A percentile compares a stretch with the other conserved stretches of the same genome.
Conservation (phyloP, 2,888 invertebrate species). For the Ophion ventricosus region DNA sequence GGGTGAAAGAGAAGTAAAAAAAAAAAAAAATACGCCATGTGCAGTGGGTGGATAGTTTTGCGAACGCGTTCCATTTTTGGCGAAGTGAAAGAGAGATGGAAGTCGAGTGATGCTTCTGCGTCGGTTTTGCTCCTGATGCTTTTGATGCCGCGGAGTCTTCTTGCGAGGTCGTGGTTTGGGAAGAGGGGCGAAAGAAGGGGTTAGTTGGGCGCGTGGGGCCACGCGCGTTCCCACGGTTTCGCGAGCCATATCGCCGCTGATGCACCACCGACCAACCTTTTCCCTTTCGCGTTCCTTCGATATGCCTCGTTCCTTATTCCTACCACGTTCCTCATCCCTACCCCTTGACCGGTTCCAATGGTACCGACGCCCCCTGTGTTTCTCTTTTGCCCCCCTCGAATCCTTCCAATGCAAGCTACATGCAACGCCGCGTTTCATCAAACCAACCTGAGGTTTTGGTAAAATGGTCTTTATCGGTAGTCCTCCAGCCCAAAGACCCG, state of each 20-base stretch:
- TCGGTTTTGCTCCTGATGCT: constrained; percentile 58
- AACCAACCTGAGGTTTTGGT: constrained; percentile 11
- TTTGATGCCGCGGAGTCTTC: constrained; percentile 52
- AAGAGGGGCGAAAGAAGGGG: constrained; percentile 73
- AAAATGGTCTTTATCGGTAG: not conserved
- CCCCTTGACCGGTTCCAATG: constrained; percentile 35
- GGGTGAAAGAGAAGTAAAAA: constrained; percentile 42
- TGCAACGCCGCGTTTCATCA: constrained; percentile 5
- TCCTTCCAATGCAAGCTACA: constrained; percentile 33
- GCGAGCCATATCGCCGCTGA: constrained; percentile 79
- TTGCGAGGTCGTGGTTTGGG: constrained; percentile 22
- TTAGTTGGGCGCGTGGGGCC: constrained; percentile 82
- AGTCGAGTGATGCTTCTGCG: constrained; percentile 60
- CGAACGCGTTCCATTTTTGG: constrained; percentile 50
- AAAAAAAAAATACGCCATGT: constrained; percentile 22
- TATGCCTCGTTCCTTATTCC: constrained; percentile 65
- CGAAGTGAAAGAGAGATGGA: constrained; percentile 28
- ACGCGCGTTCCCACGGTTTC: constrained; percentile 82
- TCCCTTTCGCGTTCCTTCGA: constrained; percentile 56
- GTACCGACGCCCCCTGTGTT: constrained; percentile 56
- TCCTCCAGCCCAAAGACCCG: too few relatives aligned
- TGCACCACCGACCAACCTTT: constrained; percentile 65
- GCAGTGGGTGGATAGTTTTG: constrained; percentile 52
- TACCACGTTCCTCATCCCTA: constrained; percentile 64
- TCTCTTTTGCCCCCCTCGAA: constrained; percentile 40